These are phyloP conservation scores for Tetragonula carbonaria DNA, from an alignment of 2,888 invertebrate genomes.

Conservation along the genomic window DNA sequence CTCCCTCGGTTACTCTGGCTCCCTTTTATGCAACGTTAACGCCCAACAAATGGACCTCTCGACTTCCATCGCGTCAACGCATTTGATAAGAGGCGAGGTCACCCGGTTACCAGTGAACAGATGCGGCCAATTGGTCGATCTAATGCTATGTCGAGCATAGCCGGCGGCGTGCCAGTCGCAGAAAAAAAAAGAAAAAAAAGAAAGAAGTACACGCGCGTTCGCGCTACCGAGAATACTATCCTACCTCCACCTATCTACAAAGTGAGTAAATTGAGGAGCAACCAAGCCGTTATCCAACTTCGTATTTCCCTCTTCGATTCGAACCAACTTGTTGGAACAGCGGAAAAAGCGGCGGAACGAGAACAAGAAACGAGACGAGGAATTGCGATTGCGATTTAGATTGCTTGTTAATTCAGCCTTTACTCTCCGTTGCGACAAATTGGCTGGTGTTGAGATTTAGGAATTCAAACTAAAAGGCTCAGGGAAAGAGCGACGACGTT, in stretches of 20 bases:
- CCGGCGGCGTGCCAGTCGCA: conserved; percentile 15
- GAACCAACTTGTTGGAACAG: background rate
- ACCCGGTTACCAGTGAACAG: conserved; percentile 78
- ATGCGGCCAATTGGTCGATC: conserved; percentile 76
- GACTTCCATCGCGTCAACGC: conserved; percentile 79
- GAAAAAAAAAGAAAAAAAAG: background rate
- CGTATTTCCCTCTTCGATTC: conserved; percentile 12
- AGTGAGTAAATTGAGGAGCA: conserved; percentile 1
- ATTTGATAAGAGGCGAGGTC: conserved; percentile 81
- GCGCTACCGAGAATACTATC: conserved; percentile 17
- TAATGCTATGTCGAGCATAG: conserved; percentile 45
- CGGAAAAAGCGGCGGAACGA: conserved; percentile 18
- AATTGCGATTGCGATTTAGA: background rate
- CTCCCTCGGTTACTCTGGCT: conserved; percentile 37
- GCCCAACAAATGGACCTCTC: conserved; percentile 76
- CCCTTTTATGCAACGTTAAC: conserved; percentile 65
- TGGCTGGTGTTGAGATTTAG: background rate
- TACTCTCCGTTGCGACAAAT: background rate
- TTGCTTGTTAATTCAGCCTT: background rate
- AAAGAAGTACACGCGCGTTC: background rate
- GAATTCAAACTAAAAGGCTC: background rate
- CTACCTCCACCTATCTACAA: background rate
- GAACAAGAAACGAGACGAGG: background rate
- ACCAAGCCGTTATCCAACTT: conserved; percentile 1
- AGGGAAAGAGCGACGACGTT: background rate